These are phyloP conservation scores for Tetraneura akinire DNA, from an alignment of 1,140 invertebrate species.

Conservation along the genomic window DNA sequence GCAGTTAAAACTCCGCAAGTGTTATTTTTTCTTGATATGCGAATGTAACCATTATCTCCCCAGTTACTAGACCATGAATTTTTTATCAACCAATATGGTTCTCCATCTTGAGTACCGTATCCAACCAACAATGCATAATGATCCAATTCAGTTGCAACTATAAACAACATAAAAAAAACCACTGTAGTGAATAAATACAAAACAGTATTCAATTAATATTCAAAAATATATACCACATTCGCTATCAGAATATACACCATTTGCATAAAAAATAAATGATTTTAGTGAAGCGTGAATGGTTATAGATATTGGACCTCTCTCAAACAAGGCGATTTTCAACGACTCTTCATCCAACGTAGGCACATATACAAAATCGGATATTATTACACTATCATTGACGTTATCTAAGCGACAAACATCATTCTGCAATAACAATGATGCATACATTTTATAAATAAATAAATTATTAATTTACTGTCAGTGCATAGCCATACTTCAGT, in stretches of 20 bases:
- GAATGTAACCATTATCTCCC: conserved; percentile 91
- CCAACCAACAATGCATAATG: conserved; percentile 93
- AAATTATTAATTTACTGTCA: too few species aligned
- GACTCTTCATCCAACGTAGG: conserved; percentile 75
- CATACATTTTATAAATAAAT: too few species aligned
- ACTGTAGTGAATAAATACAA: neutral
- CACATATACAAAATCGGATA: conserved; percentile 87
- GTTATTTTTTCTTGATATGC: conserved; percentile 85
- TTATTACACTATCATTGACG: conserved; percentile 62
- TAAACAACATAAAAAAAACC: too few species aligned
- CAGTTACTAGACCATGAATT: conserved; percentile 95
- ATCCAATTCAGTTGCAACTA: too few species aligned
- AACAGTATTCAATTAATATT: conserved; percentile 1
- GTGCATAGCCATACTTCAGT: too few species aligned
- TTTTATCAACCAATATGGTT: conserved; percentile 89
- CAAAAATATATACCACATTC: conserved; percentile 71
- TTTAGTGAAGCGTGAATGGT: conserved; percentile 89
- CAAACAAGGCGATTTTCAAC: conserved; percentile 80
- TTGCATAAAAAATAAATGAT: conserved; percentile 84
- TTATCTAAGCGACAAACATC: too few species aligned
- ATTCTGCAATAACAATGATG: too few species aligned
- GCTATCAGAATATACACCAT: conserved; percentile 90
- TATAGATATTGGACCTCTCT: conserved; percentile 89
- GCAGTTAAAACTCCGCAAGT: conserved; percentile 88
- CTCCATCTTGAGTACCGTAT: conserved; percentile 80